Evolutionary conservation across 2,113 vertebrate genomes (phyloP), one percentile per base, ranked within the genome.

Genomic region (Catagonus wagneri): DNA sequence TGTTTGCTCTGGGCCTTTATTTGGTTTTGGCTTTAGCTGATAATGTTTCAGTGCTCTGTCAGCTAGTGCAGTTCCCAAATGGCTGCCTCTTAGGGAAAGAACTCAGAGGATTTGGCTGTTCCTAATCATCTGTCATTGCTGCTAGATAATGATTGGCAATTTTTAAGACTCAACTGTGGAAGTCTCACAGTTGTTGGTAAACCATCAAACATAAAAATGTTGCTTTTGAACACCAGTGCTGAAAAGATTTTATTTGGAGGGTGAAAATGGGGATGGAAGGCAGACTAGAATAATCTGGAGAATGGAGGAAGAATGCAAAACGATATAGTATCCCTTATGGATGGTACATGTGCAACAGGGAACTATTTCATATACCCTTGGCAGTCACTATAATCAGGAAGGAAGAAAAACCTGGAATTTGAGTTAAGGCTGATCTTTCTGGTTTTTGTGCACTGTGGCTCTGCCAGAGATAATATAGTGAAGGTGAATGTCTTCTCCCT

Each of bases 241-340:
- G 98, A 98, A 97, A 95, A 98, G 97, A 93, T 61, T 89, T 93
- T 86, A 83, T 95, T 97, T 92, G 94, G 96, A 88, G 95, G 97
- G 96, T 96, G 96, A 96, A 87, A 97, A 66, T 2, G 95, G 98
- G 97, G 3, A 93, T 98, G 97, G 96, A 96, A 96, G 34, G 39
- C 96, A 91, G 74, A 96, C 96, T 96, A 94, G 96, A 95, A 97
- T 84, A 97, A 98, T 97, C 84, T 97, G 97, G 98, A 98, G 97
- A 98, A 83, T 75, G 95, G 97, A 96, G 97, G 83, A 97, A 97
- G 97, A 98, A 98, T 98, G 98, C 98, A 98, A 98, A 99, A 98
- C 98, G 97, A 99, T 99, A 99, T 99, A 99, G 98, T 99, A 99
- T 99, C 98, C 98, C 98, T 99, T 99, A 99, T 99, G 98, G 97